Percentiles rank a stretch among this genome's conserved stretches.
phyloP scores from a whole-genome alignment of 2,797 vertebrate genomes.

The Momotus momota region DNA sequence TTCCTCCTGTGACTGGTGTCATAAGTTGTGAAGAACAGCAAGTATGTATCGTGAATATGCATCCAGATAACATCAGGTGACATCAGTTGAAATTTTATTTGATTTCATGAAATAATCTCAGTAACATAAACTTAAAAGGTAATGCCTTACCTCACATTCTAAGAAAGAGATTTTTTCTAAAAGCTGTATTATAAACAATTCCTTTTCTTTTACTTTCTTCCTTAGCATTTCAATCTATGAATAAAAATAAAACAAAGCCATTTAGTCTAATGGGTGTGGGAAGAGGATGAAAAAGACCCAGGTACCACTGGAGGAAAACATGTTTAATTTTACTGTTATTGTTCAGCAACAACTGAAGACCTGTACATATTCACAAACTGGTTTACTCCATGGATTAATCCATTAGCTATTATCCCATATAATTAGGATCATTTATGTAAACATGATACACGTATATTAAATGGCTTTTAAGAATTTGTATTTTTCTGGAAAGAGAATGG shows the following conservation, averaged over 20 bases:
- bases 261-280: not conserved
- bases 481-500: not conserved
- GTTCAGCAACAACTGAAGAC: not conserved
- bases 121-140: not conserved
- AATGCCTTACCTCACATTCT: conserved; percentile 93
- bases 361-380: not conserved
- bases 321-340: not conserved
- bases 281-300: not conserved
- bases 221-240: conserved; percentile 89
- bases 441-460: not conserved
- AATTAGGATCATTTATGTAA: not conserved
- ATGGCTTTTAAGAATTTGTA: not conserved
- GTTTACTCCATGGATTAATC: not conserved
- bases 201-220: conserved; percentile 92
- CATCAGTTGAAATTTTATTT: not conserved
- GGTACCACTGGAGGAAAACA: not conserved
- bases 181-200: conserved; percentile 93
- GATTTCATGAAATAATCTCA: not conserved
- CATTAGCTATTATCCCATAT: not conserved
- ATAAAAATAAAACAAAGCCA: conserved; percentile 33
- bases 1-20: not conserved
- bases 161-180: conserved; percentile 96
- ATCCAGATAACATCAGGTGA: not conserved
- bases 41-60: not conserved
- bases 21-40: not conserved